A percentile compares a stretch with the other conserved stretches of the same genome.
Evolutionary conservation across 1,140 invertebrate species (phyloP).

Genomic region (Drosophila nigrodunni): DNA sequence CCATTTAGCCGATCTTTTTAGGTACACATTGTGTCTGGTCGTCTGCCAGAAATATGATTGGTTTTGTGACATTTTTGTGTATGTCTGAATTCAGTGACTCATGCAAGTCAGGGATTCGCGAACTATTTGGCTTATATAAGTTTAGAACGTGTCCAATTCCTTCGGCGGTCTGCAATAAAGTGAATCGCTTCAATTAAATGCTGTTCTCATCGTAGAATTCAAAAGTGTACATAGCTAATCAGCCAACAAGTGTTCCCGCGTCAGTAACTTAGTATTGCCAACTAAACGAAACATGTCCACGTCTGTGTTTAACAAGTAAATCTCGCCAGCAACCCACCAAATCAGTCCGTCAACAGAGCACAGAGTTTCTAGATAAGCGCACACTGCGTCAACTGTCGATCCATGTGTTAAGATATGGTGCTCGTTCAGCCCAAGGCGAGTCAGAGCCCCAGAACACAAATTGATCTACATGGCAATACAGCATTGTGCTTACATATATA

Average conservation of each 20-base stretch:
- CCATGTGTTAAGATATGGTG: constrained; percentile 52
- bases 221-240: constrained; percentile 48
- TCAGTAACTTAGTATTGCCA: constrained; percentile 38
- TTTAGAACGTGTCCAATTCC: constrained; percentile 61
- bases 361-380: constrained; percentile 60
- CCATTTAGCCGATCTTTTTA: constrained; percentile 79
- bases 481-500: neutral
- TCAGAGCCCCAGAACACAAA: constrained; percentile 11
- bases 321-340: constrained; percentile 25
- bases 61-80: constrained; percentile 81
- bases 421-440: constrained; percentile 35
- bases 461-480: neutral
- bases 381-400: constrained; percentile 66
- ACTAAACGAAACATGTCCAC: constrained; percentile 24
- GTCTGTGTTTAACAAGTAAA: constrained; percentile 42
- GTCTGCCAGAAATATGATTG: constrained; percentile 84
- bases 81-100: constrained; percentile 29
- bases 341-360: constrained; percentile 32
- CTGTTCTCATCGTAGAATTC: constrained; percentile 25
- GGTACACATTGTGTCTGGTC: constrained; percentile 83
- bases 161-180: constrained; percentile 58
- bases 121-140: neutral
- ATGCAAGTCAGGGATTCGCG: constrained; percentile 31
- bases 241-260: constrained; percentile 56
- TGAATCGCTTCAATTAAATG: constrained; percentile 36